phyloP scores from a whole-genome alignment of 2,797 vertebrate species.

The Clamator glandarius region DNA sequence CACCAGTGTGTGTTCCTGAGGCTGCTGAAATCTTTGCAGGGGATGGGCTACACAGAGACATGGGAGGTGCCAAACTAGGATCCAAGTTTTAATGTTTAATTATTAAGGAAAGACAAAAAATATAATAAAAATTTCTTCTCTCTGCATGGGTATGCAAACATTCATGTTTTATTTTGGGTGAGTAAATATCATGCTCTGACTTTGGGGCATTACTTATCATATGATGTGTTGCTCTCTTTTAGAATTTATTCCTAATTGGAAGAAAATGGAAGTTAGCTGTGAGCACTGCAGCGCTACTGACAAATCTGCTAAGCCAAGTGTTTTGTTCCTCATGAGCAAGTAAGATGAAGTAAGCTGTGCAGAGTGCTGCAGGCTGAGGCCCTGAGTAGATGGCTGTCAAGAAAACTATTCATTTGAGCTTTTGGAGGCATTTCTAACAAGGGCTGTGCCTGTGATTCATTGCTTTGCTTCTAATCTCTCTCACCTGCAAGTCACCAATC shows the following conservation, averaged over 20 bases:
- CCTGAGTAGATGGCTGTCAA: background rate
- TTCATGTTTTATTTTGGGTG: background rate
- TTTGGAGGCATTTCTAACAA: background rate
- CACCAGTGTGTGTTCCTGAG: background rate
- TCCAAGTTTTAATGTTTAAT: background rate
- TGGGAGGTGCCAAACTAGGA: background rate
- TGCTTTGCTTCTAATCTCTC: constrained; percentile 19
- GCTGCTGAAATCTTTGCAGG: background rate
- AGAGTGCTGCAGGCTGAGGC: background rate
- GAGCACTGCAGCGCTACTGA: background rate
- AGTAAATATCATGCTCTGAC: constrained; percentile 32
- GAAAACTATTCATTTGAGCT: constrained; percentile 18
- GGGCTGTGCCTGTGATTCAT: constrained; percentile 32
- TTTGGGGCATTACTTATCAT: constrained; percentile 40
- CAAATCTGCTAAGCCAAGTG: constrained; percentile 12
- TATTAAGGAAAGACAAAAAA: background rate
- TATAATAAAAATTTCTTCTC: background rate
- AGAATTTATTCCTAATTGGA: constrained; percentile 28
- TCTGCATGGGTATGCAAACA: background rate
- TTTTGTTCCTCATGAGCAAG: constrained; percentile 36
- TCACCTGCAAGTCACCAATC: constrained; percentile 33
- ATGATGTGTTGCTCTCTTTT: constrained; percentile 59
- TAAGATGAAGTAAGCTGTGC: constrained; percentile 31
- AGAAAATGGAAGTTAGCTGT: constrained; percentile 19
- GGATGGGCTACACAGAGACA: background rate